Percentiles rank a stretch among this genome's conserved stretches.
These are phyloP conservation scores for Metalampra italica DNA, from an alignment of 2,888 invertebrate species.

Conservation along the genomic window DNA sequence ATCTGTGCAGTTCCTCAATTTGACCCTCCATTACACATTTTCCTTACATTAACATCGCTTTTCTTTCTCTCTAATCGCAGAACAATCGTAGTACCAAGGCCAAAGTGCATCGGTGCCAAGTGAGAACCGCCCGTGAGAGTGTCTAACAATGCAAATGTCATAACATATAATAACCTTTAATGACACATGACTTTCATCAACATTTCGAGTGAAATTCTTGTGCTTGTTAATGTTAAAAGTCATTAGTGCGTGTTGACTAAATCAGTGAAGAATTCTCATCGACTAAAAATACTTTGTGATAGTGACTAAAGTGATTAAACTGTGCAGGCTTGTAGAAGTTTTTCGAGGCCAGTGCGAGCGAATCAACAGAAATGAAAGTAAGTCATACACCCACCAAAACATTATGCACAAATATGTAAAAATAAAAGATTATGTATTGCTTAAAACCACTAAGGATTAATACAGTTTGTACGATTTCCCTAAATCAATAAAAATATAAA, in stretches of 20 bases:
- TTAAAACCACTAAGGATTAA: too few species aligned
- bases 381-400: constrained; percentile 26
- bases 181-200: constrained; percentile 10
- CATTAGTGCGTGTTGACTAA: constrained; percentile 14
- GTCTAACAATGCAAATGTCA: constrained; percentile 12
- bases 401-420: too few species aligned
- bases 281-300: constrained; percentile 13
- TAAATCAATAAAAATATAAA: too few species aligned
- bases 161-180: constrained; percentile 1
- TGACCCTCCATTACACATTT: neutral
- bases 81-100: constrained; percentile 25
- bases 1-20: neutral
- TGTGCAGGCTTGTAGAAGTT: constrained; percentile 7
- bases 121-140: constrained; percentile 28
- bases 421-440: too few species aligned
- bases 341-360: constrained; percentile 21
- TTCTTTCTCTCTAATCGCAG: constrained; percentile 22
- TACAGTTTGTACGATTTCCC: too few species aligned
- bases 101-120: constrained; percentile 39
- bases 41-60: constrained; percentile 6
- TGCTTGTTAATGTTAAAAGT: constrained; percentile 9
- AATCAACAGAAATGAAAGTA: constrained; percentile 59
- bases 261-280: constrained; percentile 16
- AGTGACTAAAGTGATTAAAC: constrained; percentile 7
- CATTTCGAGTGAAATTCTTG: constrained; percentile 11